Evolutionary conservation across 2,113 vertebrate species (phyloP), one percentile per base, ranked within the genome.

Genomic region (Pterocles gutturalis): DNA sequence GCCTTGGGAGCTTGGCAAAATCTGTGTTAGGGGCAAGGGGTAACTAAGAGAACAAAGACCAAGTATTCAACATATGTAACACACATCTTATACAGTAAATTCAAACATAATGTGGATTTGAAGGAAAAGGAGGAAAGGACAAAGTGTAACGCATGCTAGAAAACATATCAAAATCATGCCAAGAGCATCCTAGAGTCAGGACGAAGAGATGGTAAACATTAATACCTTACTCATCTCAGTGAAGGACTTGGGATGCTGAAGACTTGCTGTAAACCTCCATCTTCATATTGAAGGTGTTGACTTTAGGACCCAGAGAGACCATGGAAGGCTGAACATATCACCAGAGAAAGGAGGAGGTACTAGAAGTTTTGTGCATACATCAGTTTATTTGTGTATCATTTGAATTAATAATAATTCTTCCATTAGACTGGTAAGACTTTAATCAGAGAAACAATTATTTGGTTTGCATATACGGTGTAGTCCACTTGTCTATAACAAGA

Each of bases 381-480:
- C 1, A 33, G 45, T 90, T 87, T 49, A 87, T 55, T 7, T 10
- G 17, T 41, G 16, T 49, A 29, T 61, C 49, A 31, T 45, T 55
- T 31, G 34, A 83, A 60, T 5, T 60, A n/a, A 34, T 49, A 80
- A n/a, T 51, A 83, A 83, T 65, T 83, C 10, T 94, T 77, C 16
- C 7, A 41, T 61, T 65, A 57, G 34, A 57, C 3, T 33, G 14
- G 2, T 19, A 76, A 86, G 45, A 38, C 1, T 55, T 83, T 34
- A 75, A 21, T 38, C 41, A 51, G 22, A 57, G 1, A 61, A 58
- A 71, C 9, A 79, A 49, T 20, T 8, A 36, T 41, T 54, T 2
- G 5, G 0, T 66, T 79, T 88, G 31, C 12, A 22, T 54, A 38
- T 43, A 26, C 48, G 14, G 2, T 5, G 0, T 45, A 2, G 14